Conservation (phyloP, 2,797 vertebrate genomes). For the Rhincodon typus region DNA sequence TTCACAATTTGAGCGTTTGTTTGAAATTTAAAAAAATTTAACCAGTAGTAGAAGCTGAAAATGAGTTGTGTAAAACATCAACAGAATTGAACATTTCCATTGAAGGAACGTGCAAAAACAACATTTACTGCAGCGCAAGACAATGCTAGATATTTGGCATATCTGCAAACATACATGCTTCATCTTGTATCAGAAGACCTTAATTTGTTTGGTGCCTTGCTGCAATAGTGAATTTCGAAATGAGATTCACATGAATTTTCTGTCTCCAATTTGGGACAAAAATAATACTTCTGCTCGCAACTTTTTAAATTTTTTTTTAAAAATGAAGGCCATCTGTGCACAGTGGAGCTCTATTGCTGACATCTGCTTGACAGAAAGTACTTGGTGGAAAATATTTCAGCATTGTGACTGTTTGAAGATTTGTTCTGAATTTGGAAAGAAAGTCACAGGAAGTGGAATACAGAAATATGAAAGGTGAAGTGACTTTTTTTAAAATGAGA, state of each 20-base stretch:
- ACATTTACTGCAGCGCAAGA: not conserved
- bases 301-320: not conserved
- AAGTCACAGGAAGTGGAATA: not conserved
- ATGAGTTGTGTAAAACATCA: not conserved
- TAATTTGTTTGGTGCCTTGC: not conserved
- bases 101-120: not conserved
- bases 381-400: not conserved
- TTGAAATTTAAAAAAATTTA: not conserved
- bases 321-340: not conserved
- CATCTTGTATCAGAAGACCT: not conserved
- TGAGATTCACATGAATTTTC: not conserved
- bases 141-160: not conserved
- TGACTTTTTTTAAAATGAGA: not conserved
- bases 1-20: not conserved
- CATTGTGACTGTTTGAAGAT: not conserved
- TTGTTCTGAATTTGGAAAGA: not conserved
- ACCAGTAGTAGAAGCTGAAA: not conserved
- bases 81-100: too few species aligned
- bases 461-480: not conserved
- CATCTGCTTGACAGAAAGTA: not conserved
- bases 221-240: not conserved
- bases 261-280: not conserved
- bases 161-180: not conserved
- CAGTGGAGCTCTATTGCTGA: not conserved
- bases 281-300: not conserved